Conservation (phyloP, 2,888 invertebrate genomes). For the Luffia ferchaultella region DNA sequence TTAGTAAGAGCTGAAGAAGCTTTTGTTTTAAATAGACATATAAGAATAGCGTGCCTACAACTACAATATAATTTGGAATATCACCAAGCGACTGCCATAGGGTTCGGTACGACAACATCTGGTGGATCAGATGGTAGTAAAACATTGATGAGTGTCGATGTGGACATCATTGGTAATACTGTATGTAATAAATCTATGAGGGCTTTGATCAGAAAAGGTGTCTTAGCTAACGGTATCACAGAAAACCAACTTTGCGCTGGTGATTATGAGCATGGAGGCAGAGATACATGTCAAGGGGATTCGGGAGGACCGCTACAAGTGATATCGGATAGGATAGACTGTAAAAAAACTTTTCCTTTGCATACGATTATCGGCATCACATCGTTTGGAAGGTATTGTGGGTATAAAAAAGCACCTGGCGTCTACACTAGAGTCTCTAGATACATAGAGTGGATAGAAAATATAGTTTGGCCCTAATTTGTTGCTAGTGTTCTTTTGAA, state of each 20-base stretch:
- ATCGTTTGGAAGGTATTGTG: conserved; percentile 62
- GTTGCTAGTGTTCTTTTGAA: background rate
- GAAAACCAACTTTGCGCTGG: conserved; percentile 51
- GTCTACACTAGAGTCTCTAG: conserved; percentile 55
- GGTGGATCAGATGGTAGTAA: conserved; percentile 44
- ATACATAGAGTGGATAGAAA: conserved; percentile 58
- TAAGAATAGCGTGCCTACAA: conserved; percentile 71
- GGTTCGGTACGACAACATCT: conserved; percentile 67
- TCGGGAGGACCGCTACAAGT: conserved; percentile 55
- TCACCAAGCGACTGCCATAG: conserved; percentile 62
- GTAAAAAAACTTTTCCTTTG: conserved; percentile 40
- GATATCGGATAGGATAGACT: conserved; percentile 42
- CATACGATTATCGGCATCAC: conserved; percentile 57
- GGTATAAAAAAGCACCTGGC: conserved; percentile 55
- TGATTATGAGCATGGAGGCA: conserved; percentile 47
- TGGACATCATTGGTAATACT: conserved; percentile 34
- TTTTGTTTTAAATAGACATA: conserved; percentile 56
- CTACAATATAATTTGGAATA: conserved; percentile 23
- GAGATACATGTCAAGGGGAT: conserved; percentile 58
- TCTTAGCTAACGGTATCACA: conserved; percentile 36
- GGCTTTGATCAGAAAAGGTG: conserved; percentile 37
- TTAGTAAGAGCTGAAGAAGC: conserved; percentile 59
- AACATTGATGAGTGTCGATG: conserved; percentile 55
- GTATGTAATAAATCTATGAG: conserved; percentile 46
- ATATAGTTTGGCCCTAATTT: conserved; percentile 46